These are phyloP conservation scores for Sitophilus oryzae DNA, from an alignment of 1,140 invertebrate genomes.

Conservation along the genomic window DNA sequence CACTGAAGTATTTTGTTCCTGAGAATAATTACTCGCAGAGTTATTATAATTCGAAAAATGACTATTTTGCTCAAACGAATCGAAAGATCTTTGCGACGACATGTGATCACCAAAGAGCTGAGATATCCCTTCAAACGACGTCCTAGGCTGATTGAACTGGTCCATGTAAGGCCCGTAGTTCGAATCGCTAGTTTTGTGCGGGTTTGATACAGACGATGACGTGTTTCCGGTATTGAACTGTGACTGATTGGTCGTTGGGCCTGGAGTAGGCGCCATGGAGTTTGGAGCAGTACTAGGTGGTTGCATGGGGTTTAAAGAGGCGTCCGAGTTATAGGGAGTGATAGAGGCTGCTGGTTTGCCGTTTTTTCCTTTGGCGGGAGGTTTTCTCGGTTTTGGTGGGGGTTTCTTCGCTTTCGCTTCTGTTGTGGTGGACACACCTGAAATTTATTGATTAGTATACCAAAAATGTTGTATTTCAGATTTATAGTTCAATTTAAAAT, in stretches of 20 bases:
- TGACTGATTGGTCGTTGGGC: slow-evolving; percentile 2
- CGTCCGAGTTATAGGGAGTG: slow-evolving; percentile 49
- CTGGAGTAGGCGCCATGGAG: not conserved
- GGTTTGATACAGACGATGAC: slow-evolving; percentile 22
- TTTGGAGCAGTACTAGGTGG: not conserved
- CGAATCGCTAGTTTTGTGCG: not conserved
- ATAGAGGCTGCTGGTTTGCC: slow-evolving; percentile 62
- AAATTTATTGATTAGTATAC: not conserved
- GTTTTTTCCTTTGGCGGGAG: slow-evolving; percentile 29
- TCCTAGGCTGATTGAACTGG: slow-evolving; percentile 20
- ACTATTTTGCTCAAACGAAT: slow-evolving; percentile 24
- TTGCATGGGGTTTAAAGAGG: slow-evolving; percentile 3
- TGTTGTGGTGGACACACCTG: slow-evolving; percentile 7
- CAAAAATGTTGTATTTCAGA: not conserved
- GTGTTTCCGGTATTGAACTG: slow-evolving; percentile 11
- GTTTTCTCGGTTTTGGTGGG: slow-evolving; percentile 33
- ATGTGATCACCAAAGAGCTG: slow-evolving; percentile 25
- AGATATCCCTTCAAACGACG: slow-evolving; percentile 23
- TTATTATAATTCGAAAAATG: slow-evolving; percentile 21
- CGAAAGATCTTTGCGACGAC: slow-evolving; percentile 17
- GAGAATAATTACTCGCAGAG: slow-evolving; percentile 8
- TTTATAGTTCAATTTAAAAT: not conserved
- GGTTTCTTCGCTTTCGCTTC: slow-evolving; percentile 31
- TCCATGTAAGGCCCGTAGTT: slow-evolving; percentile 20
- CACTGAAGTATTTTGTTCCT: not conserved